Evolutionary conservation across 35 echinoderm and acorn worm genomes (phyloP).

Genomic region (Patiria miniata): DNA sequence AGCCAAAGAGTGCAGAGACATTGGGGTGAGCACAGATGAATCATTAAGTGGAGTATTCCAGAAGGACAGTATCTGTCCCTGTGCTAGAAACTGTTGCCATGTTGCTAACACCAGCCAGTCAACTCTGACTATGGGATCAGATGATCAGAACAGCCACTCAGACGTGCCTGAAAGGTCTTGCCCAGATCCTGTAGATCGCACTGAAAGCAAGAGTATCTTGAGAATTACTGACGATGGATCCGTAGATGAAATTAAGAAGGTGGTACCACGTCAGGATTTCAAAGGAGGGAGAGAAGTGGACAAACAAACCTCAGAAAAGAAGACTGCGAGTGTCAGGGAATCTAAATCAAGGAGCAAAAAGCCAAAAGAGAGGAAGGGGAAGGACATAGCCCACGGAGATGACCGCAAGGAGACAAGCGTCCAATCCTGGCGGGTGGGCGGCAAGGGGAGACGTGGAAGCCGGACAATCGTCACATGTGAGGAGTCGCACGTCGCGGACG

Average conservation of each 20-base stretch:
- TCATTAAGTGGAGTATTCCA: neutral
- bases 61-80: neutral
- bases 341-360: neutral
- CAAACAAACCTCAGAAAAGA: neutral
- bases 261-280: neutral
- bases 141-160: neutral
- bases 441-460: constrained; percentile 6
- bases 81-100: neutral
- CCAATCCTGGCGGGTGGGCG: constrained; percentile 34
- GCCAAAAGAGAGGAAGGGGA: neutral
- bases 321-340: neutral
- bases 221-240: neutral
- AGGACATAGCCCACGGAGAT: neutral
- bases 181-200: neutral
- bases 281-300: neutral
- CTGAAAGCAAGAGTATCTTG: neutral
- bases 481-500: constrained; percentile 3
- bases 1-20: neutral
- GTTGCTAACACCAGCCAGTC: too few relatives aligned
- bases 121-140: too few relatives aligned
- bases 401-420: neutral
- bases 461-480: constrained; percentile 51
- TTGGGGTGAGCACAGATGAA: constrained; percentile 1
- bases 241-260: too few relatives aligned
- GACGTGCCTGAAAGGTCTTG: neutral